Evolutionary conservation across 1,140 invertebrate species (phyloP), one percentile per base, ranked within the genome.

Genomic region (Conus ventricosus): DNA sequence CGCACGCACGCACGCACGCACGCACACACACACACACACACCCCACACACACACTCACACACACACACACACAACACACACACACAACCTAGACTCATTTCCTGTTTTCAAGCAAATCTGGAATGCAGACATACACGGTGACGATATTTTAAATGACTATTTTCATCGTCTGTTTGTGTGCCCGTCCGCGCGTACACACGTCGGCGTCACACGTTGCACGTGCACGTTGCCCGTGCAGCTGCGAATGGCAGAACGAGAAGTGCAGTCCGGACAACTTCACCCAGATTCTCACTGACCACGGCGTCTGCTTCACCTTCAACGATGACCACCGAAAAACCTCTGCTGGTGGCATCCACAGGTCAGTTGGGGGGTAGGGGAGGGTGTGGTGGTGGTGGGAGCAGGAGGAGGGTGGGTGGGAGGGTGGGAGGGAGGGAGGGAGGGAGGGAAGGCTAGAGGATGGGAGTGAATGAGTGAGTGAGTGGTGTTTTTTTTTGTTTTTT

Each of bases 231-330:
- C 2, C 7, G 17, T n/a, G 8, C 76, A 94, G 93, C 11, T 93
- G 92, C 88, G 87, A 67, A 39, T 94, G 93, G 93, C 82, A 90
- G 75, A 90, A 89, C 39, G 86, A 84, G 53, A 53, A 39, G 25
- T 94, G 93, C 78, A 87, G 87, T 6, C 63, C 89, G 17, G 88
- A 92, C 0, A 90, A 93, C 78, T 93, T 94, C 88, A 89, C 83
- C 7, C 67, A 87, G 17, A 89, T 89, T 4, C 83, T 92, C 0
- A 94, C 93, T 7, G 93, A 94, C 80, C 90, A 92, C 84, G 92
- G 92, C 11, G 89, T 93, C 4, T 94, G 93, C 78, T 94, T 91
- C 85, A 92, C 90, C 13, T 93, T 92, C 86, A 93, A 93, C 81
- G 81, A 82, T 27, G 60, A 90, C 5, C 54, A 23, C 15, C 23